Conservation (phyloP, 2,113 vertebrate species). For the Turdus rufiventris region DNA sequence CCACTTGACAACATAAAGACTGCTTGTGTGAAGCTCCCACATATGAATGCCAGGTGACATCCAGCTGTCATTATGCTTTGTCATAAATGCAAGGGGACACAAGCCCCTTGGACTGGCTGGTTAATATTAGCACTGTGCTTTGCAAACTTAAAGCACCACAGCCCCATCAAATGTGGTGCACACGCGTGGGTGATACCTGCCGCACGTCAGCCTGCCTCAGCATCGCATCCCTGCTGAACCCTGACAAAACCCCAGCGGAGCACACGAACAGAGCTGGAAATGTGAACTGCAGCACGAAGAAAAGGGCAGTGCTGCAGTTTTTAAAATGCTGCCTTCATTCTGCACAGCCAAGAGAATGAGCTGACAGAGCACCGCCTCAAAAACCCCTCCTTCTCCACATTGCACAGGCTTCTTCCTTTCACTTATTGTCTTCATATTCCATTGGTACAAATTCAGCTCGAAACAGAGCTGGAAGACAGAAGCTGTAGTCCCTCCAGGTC, state of each 20-base stretch:
- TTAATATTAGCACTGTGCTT: background rate
- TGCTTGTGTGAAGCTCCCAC: background rate
- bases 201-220: fast-evolving
- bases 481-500: background rate
- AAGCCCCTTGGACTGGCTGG: background rate
- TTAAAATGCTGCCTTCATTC: background rate
- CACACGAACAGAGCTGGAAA: background rate
- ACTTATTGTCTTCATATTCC: background rate
- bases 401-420: background rate
- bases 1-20: background rate
- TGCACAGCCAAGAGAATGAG: background rate
- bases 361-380: fast-evolving
- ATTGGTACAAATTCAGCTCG: background rate
- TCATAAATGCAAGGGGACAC: background rate
- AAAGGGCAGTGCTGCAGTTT: background rate
- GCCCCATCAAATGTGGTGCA: background rate
- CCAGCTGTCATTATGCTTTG: background rate
- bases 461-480: background rate
- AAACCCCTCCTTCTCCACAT: background rate
- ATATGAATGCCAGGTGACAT: background rate
- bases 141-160: background rate
- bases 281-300: background rate
- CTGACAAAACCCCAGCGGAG: background rate
- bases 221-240: background rate
- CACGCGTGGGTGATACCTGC: background rate